These are phyloP conservation scores for Prosopocoilus inquinatus DNA, from an alignment of 2,888 invertebrate genomes.

Conservation along the genomic window DNA sequence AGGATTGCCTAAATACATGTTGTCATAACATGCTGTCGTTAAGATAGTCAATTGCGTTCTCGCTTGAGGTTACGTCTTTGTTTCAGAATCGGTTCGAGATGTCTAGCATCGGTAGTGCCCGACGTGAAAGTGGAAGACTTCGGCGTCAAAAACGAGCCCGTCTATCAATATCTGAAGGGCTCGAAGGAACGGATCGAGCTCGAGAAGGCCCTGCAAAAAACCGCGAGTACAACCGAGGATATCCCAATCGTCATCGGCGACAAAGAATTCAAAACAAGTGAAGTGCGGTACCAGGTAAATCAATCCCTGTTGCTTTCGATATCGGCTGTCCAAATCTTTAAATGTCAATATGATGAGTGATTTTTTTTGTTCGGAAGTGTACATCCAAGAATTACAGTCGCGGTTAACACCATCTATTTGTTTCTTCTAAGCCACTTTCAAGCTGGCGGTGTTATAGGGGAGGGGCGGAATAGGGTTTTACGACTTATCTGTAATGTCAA, in stretches of 20 bases:
- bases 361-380: no score
- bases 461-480: no score
- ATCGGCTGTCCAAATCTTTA: no score
- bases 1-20: neutral
- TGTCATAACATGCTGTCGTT: no score
- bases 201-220: slow-evolving; percentile 65
- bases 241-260: slow-evolving; percentile 97
- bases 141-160: slow-evolving; percentile 74
- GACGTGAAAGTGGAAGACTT: slow-evolving; percentile 66
- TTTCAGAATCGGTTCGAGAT: slow-evolving; percentile 51
- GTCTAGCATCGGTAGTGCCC: slow-evolving; percentile 64
- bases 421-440: no score
- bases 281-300: slow-evolving; percentile 74
- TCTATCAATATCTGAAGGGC: slow-evolving; percentile 77
- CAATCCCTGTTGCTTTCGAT: neutral
- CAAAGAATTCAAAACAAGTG: slow-evolving; percentile 74
- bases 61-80: no score
- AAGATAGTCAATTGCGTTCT: no score
- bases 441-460: no score
- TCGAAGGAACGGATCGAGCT: slow-evolving; percentile 78
- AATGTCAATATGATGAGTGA: no score
- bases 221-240: slow-evolving; percentile 69
- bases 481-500: no score
- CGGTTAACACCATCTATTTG: no score
- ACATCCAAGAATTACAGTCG: no score